Percentiles rank a stretch among this genome's conserved stretches.
Evolutionary conservation across 2,797 vertebrate species (phyloP).

Genomic region (Sus cebifrons): DNA sequence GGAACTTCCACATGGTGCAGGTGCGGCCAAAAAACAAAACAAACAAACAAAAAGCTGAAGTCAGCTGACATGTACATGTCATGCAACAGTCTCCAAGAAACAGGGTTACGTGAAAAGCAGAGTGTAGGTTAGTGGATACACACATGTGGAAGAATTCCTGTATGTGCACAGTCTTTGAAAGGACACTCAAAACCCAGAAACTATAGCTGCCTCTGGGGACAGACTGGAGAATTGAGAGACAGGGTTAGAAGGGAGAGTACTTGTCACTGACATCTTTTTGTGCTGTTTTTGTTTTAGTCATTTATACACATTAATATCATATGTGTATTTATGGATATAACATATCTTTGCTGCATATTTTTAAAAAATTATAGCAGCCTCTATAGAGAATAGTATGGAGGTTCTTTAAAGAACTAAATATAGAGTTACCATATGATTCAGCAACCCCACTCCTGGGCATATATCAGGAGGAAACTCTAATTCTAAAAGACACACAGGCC

Average conservation of each 20-base stretch:
- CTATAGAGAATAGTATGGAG: too few species aligned
- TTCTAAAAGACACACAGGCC: too few species aligned
- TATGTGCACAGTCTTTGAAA: neutral
- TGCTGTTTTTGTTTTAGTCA: neutral
- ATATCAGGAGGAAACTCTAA: too few species aligned
- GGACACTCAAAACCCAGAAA: neutral
- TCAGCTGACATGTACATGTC: rapidly evolving
- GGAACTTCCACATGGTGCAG: too few species aligned
- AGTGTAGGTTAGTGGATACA: neutral
- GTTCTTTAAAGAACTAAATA: too few species aligned
- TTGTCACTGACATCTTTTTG: neutral
- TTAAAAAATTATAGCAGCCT: neutral
- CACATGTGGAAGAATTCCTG: neutral
- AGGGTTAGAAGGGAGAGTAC: neutral
- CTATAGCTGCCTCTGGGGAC: neutral
- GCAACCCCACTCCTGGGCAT: too few species aligned
- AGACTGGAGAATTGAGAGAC: neutral
- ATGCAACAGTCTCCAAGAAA: neutral
- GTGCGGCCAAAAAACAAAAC: too few species aligned
- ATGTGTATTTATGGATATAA: neutral
- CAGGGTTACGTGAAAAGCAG: neutral
- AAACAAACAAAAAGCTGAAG: neutral
- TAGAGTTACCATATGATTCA: too few species aligned
- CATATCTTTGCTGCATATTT: neutral
- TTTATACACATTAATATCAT: neutral